Percentiles rank a stretch among this genome's conserved stretches.
Evolutionary conservation across 2,797 vertebrate genomes (phyloP).

Genomic region (Phrynocephalus forsythii): DNA sequence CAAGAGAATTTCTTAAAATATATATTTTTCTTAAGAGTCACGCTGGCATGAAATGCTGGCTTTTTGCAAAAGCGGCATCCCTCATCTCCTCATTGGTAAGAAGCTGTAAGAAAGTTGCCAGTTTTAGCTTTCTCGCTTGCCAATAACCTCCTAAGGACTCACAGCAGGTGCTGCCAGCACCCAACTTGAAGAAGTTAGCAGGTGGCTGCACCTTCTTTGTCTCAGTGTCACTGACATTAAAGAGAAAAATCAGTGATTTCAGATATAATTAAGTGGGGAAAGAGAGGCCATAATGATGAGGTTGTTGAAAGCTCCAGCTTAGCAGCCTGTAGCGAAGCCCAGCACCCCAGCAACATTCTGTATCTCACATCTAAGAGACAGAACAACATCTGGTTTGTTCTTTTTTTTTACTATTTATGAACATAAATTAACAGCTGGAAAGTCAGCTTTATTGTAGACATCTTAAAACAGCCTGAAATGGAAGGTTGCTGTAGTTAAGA

Average conservation of each 20-base stretch:
- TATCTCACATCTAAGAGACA: constrained; percentile 3
- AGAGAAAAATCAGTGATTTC: constrained; percentile 10
- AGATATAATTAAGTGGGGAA: constrained; percentile 31
- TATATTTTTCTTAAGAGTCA: constrained; percentile 23
- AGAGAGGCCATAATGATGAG: constrained; percentile 4
- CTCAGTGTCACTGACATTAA: constrained; percentile 8
- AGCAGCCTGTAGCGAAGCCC: not conserved
- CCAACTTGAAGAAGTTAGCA: constrained; percentile 4
- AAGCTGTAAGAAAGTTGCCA: constrained; percentile 6
- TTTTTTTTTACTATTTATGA: not conserved
- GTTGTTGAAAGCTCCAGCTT: constrained; percentile 24
- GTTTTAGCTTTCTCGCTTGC: constrained; percentile 17
- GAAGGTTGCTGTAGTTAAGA: not conserved
- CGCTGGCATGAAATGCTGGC: constrained; percentile 15
- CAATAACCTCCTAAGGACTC: not conserved
- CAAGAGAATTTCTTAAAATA: not conserved
- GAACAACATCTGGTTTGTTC: not conserved
- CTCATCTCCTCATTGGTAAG: not conserved
- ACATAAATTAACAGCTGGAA: not conserved
- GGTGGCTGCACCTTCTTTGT: constrained; percentile 29
- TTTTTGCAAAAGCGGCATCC: constrained; percentile 5
- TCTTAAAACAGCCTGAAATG: not conserved
- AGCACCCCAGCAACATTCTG: not conserved
- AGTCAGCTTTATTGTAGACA: constrained; percentile 1
- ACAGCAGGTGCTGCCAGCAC: constrained; percentile 3